phyloP scores from a whole-genome alignment of 2,113 vertebrate species.

The Psilopogon haemacephalus region DNA sequence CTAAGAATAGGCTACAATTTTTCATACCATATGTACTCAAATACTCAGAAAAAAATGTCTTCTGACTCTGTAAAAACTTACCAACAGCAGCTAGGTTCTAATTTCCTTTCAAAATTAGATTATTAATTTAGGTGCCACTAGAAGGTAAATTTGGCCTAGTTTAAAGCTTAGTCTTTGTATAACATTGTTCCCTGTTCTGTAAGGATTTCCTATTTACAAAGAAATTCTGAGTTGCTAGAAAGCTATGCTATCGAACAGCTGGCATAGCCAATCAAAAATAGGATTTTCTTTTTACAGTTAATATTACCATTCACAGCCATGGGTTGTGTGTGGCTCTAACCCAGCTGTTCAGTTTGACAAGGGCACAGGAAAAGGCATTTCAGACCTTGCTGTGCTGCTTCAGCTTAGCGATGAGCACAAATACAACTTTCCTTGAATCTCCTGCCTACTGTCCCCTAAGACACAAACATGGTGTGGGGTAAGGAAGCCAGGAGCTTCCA shows the following conservation, averaged over 20 bases:
- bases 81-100: slow-evolving; percentile 20
- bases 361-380: not conserved
- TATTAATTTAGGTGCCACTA: slow-evolving; percentile 35
- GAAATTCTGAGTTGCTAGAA: slow-evolving; percentile 17
- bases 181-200: not conserved
- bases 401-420: not conserved
- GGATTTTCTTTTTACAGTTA: slow-evolving; percentile 38
- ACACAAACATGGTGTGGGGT: not conserved
- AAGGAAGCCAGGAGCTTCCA: not conserved
- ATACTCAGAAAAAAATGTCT: not conserved
- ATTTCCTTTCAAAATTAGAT: slow-evolving; percentile 43
- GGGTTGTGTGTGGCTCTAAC: not conserved
- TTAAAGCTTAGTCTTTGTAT: not conserved
- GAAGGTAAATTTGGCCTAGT: slow-evolving; percentile 32
- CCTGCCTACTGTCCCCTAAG: not conserved
- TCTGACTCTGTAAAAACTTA: not conserved
- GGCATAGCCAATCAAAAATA: slow-evolving; percentile 14
- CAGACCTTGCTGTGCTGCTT: not conserved
- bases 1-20: not conserved
- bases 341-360: slow-evolving; percentile 34
- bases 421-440: not conserved
- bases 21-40: not conserved
- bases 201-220: not conserved
- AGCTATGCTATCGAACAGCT: slow-evolving; percentile 4
- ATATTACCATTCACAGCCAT: not conserved